Conservation (phyloP, 2,113 vertebrate species). For the Eretmodus cyanostictus region DNA sequence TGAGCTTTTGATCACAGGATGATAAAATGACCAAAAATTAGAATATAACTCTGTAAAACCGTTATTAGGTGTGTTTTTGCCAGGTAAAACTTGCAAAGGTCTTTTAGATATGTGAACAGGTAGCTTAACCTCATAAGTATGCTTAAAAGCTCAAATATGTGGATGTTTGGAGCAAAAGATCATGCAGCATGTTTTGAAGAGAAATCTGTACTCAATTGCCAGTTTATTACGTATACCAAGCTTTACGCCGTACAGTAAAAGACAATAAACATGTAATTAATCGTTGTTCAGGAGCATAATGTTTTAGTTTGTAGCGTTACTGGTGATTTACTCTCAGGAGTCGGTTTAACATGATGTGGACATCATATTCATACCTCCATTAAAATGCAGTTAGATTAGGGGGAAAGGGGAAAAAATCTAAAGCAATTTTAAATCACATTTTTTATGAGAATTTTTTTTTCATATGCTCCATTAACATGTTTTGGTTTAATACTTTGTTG, state of each 20-base stretch:
- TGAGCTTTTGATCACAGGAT: no score
- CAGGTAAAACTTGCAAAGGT: background rate
- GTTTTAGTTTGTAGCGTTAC: background rate
- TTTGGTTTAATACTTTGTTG: background rate
- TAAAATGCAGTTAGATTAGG: background rate
- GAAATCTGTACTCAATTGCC: background rate
- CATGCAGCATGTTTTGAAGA: background rate
- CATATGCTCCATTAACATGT: background rate
- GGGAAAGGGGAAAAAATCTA: fast-evolving
- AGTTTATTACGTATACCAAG: background rate
- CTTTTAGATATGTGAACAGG: background rate
- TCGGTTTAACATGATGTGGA: background rate
- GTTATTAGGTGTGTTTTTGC: background rate
- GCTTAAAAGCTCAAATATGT: background rate
- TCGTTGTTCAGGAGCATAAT: background rate
- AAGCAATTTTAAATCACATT: background rate
- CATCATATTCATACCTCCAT: background rate
- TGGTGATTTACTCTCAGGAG: background rate
- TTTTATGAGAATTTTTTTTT: background rate
- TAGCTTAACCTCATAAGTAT: background rate
- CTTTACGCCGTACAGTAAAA: background rate
- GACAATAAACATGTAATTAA: background rate
- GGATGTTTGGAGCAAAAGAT: background rate
- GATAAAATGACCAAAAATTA: background rate
- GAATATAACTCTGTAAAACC: background rate